Evolutionary conservation across 2,888 invertebrate genomes (phyloP).

Genomic region (Polia nebulosa): DNA sequence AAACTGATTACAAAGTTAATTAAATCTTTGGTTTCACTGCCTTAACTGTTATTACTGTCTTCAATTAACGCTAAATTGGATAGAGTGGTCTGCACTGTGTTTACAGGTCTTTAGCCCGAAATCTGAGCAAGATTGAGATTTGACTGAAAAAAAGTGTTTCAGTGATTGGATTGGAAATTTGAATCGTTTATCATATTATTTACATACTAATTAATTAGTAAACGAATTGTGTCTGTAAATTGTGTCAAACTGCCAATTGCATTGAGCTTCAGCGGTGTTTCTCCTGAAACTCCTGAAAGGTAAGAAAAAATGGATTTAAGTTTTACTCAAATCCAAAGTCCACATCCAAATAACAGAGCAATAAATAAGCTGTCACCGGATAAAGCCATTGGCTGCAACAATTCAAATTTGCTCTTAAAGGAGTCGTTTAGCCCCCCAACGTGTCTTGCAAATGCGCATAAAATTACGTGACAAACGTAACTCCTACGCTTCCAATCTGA

Average conservation of each 20-base stretch:
- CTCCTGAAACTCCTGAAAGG: constrained; percentile 7
- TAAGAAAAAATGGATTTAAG: background rate
- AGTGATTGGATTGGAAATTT: constrained; percentile 24
- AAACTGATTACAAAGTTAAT: constrained; percentile 63
- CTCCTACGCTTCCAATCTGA: constrained; percentile 73
- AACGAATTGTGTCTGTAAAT: background rate
- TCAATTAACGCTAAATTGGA: constrained; percentile 56
- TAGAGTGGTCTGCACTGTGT: constrained; percentile 32
- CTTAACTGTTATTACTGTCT: constrained; percentile 56
- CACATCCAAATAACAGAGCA: constrained; percentile 6
- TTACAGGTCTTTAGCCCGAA: constrained; percentile 40
- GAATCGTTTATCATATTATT: constrained; percentile 5
- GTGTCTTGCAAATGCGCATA: constrained; percentile 58
- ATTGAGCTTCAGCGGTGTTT: background rate
- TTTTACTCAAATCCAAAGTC: constrained; percentile 15
- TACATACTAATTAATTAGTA: constrained; percentile 27
- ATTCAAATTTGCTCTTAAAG: constrained; percentile 35
- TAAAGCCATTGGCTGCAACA: constrained; percentile 38
- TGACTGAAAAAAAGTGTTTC: constrained; percentile 3
- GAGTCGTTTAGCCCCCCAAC: constrained; percentile 39
- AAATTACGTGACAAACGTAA: constrained; percentile 64
- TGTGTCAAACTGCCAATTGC: constrained; percentile 11
- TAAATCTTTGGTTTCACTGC: constrained; percentile 61
- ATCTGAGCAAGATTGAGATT: constrained; percentile 15
- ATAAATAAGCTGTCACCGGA: constrained; percentile 41